Conservation (phyloP, 2,113 vertebrate genomes). For the Zosterops borbonicus region DNA sequence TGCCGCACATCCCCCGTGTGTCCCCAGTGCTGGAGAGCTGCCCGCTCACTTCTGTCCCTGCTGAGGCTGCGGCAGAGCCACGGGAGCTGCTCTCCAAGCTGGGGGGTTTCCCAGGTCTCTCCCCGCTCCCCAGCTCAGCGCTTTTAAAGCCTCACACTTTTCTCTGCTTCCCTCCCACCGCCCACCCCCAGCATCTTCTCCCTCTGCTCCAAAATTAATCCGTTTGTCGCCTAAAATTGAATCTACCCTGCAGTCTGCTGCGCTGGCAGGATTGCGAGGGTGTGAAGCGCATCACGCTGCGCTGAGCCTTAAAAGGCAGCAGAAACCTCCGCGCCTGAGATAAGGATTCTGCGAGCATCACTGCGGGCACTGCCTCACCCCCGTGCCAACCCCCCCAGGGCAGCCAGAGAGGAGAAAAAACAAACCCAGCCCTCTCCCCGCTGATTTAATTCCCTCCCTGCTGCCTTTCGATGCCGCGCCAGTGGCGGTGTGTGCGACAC, state of each 20-base stretch:
- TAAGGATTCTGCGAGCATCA: background rate
- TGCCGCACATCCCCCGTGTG: accelerated
- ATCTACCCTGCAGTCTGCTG: background rate
- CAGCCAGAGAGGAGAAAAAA: background rate
- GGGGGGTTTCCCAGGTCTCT: background rate
- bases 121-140: background rate
- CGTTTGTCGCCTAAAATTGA: background rate
- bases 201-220: background rate
- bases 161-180: background rate
- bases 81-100: accelerated
- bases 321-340: background rate
- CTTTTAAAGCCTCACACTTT: background rate
- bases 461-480: background rate
- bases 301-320: background rate
- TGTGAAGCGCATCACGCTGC: background rate
- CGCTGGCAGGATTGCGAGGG: background rate
- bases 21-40: background rate
- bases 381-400: background rate
- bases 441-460: background rate
- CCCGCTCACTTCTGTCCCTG: accelerated
- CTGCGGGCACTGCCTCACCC: background rate
- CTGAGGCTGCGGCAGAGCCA: background rate
- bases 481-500: background rate
- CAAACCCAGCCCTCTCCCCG: background rate
- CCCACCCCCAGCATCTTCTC: background rate